Percentiles rank a stretch among this genome's conserved stretches.
Conservation (phyloP, 2,113 vertebrate species). For the Callocephalon fimbriatum region DNA sequence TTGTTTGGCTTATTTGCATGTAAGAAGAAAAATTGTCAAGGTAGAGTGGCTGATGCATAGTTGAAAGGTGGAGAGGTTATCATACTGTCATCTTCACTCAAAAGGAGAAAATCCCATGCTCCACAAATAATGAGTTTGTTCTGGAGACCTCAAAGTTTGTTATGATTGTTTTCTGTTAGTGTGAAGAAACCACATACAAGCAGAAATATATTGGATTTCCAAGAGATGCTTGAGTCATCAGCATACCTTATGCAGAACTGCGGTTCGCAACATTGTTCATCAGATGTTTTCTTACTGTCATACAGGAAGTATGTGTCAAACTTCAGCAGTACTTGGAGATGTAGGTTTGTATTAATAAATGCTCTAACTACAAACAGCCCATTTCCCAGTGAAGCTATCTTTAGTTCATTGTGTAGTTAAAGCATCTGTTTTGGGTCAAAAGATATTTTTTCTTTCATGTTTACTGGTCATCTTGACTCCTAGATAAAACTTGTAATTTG, state of each 20-base stretch:
- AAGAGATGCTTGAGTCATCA: conserved; percentile 38
- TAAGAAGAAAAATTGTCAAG: background rate
- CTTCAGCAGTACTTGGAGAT: background rate
- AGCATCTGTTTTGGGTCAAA: background rate
- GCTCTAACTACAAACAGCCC: background rate
- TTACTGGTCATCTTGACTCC: background rate
- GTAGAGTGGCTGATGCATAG: background rate
- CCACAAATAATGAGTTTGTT: background rate
- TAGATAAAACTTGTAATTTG: background rate
- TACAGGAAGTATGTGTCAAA: conserved; percentile 46
- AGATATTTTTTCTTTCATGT: background rate
- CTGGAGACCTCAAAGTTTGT: conserved; percentile 21
- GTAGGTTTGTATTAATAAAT: conserved; percentile 29
- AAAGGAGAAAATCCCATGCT: background rate
- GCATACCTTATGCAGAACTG: background rate
- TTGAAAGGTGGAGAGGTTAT: background rate
- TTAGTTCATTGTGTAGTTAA: conserved; percentile 20
- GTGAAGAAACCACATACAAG: background rate
- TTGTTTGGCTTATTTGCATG: background rate
- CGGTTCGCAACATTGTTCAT: conserved; percentile 41
- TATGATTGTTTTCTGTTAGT: background rate
- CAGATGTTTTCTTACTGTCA: conserved; percentile 15
- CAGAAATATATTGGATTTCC: background rate
- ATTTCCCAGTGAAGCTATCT: conserved; percentile 10
- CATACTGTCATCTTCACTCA: background rate